Conservation (phyloP, 2,888 invertebrate genomes). For the Abrostola triplasia region DNA sequence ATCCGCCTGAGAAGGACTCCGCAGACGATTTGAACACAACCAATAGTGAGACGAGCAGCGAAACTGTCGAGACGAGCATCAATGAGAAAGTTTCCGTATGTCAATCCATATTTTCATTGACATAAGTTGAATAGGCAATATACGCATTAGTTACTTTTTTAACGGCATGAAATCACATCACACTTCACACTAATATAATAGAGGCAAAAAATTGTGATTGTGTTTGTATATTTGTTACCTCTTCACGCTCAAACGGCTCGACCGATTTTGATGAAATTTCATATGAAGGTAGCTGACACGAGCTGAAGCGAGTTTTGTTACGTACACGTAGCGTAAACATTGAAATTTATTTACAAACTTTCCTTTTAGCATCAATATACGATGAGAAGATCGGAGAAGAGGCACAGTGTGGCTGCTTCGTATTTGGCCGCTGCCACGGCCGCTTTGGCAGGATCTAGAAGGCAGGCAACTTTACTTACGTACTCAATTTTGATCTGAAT, state of each 20-base stretch:
- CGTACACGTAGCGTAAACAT: not conserved
- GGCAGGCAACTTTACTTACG: slow-evolving; percentile 60
- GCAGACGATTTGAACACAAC: slow-evolving; percentile 71
- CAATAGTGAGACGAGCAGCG: slow-evolving; percentile 73
- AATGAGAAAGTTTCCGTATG: slow-evolving; percentile 63
- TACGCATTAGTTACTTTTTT: too few relatives aligned
- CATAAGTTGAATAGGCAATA: too few relatives aligned
- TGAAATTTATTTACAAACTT: not conserved
- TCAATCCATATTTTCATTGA: not conserved
- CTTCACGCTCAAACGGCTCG: too few relatives aligned
- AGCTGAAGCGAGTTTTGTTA: too few relatives aligned
- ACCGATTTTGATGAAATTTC: too few relatives aligned
- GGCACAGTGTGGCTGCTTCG: slow-evolving; percentile 78
- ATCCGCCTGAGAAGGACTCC: slow-evolving; percentile 78
- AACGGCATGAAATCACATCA: too few relatives aligned
- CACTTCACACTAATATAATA: too few relatives aligned
- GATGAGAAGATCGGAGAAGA: slow-evolving; percentile 61
- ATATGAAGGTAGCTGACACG: too few relatives aligned
- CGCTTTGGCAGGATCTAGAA: slow-evolving; percentile 68
- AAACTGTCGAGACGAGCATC: slow-evolving; percentile 64
- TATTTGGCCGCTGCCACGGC: slow-evolving; percentile 83
- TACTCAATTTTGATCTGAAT: too few relatives aligned
- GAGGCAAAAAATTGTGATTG: too few relatives aligned
- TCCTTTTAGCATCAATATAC: slow-evolving; percentile 53
- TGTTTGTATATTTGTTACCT: too few relatives aligned